Base-by-base conservation (phyloP, 2,797 vertebrate species). In the Rallus crepitans region DNA sequence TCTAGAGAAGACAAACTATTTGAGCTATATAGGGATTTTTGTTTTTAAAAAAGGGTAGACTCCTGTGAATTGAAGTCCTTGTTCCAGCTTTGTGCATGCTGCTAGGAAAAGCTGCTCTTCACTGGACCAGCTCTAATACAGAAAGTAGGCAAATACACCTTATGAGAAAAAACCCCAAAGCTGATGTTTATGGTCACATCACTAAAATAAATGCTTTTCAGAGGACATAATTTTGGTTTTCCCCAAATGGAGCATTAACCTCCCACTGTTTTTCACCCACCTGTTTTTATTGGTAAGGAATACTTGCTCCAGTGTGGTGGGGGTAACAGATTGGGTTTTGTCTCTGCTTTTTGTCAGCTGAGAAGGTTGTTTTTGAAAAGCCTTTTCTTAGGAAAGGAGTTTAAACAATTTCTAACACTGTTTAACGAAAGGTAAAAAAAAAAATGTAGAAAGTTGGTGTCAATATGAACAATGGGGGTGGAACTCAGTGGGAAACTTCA, bases 401-500 rank as follows among this genome's bases (percentile, higher is more conserved):
- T 91, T 66, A 79, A 91, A 77, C 39, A 66, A 33, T 79, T 92
- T 93, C 37, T 69, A 52, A 15, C 69, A 42, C 19, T 39, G 25
- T 59, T 70, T 55, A 80, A 47, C 63, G 39, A 71, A 68, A 66
- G 68, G 24, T 73, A 7, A 18, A 21, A 81, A 75, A 65, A 59
- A 57, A 4, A 21, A 56, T 16, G 3, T 27, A 12, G 25, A 27
- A 85, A 65, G 30, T 69, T 75, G 21, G n/a, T 89, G 79, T 94
- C 80, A 70, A 2, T 81, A 19, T 63, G 84, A 89, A 72, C 84
- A 89, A 72, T 89, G 52, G 39, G 56, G 79, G 61, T 93, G 76
- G 79, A 79, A 85, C 65, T 76, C 64, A 39, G 14, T 91, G 89
- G 89, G 87, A 93, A 91, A 91, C 55, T 87, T 91, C 48, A 60